Evolutionary conservation across 2,113 vertebrate genomes (phyloP), one percentile per base, ranked within the genome.

Genomic region (Oncorhynchus gorbuscha): DNA sequence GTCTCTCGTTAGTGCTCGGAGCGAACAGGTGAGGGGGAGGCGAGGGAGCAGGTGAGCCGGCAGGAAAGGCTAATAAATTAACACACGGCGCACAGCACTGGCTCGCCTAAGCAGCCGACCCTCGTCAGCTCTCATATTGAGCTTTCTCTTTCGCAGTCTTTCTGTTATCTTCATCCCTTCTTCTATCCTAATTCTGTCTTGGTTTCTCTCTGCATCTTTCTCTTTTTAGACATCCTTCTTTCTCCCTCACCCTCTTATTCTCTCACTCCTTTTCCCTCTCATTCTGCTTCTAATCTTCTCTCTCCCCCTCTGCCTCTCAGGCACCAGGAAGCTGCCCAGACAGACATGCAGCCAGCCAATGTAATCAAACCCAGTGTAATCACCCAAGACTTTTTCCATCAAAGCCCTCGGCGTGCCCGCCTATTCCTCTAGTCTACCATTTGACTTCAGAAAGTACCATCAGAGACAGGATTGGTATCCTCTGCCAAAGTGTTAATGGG

Each of bases 1-100:
- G 74, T 66, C 75, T 71, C 75, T 77, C 49, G 59, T 86, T 86
- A 84, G 73, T 39, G 3, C 22, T 7, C n/a, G 18, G 49, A 66
- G 13, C 28, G 16, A 20, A 22, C 39, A 32, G 72, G 69, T 77
- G 35, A 51, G 62, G 45, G 39, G 69, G 66, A 73, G 6, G 70
- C 24, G 58, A 78, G 26, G 16, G 48, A 26, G 28, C 74, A 77
- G 76, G 58, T 73, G 74, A 77, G 67, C 62, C 30, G 62, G 30
- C 65, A 51, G 39, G 68, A 75, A 74, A 32, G 49, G 35, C 4
- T 72, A 77, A 81, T 81, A 59, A 79, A 78, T 79, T 67, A 77
- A 28, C 72, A n/a, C 55, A 59, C 2, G 24, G 32, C 14, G 16
- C 58, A 9, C 22, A 16, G 24, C 49, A 26, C 32, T 72, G 64